Base-by-base conservation (phyloP, 1,140 invertebrate genomes). In the Fopius arisanus region DNA sequence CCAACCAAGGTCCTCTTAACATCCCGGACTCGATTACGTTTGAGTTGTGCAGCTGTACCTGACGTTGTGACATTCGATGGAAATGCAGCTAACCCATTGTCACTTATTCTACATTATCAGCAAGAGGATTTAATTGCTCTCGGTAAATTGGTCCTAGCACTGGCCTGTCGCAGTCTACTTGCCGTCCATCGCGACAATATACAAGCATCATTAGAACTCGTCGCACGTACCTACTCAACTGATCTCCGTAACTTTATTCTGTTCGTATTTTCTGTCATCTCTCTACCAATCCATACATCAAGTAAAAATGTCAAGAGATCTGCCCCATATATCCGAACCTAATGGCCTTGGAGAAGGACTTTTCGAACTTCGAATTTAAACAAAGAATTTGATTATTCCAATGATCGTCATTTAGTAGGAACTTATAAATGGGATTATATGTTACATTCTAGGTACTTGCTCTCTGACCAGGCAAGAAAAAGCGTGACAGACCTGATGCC, bases 401-500 rank as follows among this genome's bases (percentile, higher is more conserved):
- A n/a, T n/a, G n/a, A n/a, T n/a, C n/a, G n/a, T n/a, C n/a, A n/a
- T n/a, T n/a, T n/a, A n/a, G n/a, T 72, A 37, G 16, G 10, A 23
- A 33, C 28, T 31, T 54, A 69, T 28, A 9, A 69, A 54, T 6
- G 31, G 7, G 19, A 51, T 59, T 59, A 73, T 70, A 68, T 75
- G 70, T 75, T 76, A 71, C 76, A 76, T 79, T 83, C 68, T 67
- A 95, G 94, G 85, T 97, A 96, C 87, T 89, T 97, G 79, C 89
- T 96, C 77, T 91, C 94, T 12, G 91, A 90, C 78, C 92, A 91
- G 87, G 81, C 91, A 70, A 89, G 93, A 77, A 92, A 95, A 80
- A 95, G 92, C 77, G 94, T 99, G 16, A 97, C 96, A 78, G 97
- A 99, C 89, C 90, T 99, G 74, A 99, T 99, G 98, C 97, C 97